These are phyloP conservation scores for Oriolus oriolus DNA, from an alignment of 2,113 vertebrate species.

Conservation along the genomic window DNA sequence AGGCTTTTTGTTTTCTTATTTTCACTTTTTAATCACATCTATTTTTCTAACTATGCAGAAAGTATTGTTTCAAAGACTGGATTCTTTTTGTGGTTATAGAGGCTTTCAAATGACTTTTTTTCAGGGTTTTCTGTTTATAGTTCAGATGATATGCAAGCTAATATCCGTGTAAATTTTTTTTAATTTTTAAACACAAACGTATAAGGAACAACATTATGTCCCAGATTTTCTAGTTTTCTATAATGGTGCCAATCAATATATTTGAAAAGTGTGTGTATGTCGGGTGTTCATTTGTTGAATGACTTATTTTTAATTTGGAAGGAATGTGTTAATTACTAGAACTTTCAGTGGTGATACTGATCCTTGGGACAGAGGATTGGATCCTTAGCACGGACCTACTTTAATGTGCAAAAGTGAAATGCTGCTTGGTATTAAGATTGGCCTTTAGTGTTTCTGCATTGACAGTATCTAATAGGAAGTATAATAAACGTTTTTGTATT, in stretches of 20 bases:
- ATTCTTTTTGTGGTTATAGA: not conserved
- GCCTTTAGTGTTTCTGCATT: slow-evolving; percentile 12
- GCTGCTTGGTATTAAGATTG: slow-evolving; percentile 18
- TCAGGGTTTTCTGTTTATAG: not conserved
- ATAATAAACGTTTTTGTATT: not conserved
- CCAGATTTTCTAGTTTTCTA: slow-evolving; percentile 53
- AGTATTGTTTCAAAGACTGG: not conserved
- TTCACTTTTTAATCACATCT: not conserved
- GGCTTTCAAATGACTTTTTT: not conserved
- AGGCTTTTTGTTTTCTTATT: not conserved
- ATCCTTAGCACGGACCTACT: not conserved
- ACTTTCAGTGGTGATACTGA: not conserved
- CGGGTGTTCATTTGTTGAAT: not conserved
- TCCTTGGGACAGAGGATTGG: not conserved
- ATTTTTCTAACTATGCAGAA: slow-evolving; percentile 32
- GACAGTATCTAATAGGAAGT: not conserved
- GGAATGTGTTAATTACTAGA: not conserved
- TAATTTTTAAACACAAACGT: not conserved
- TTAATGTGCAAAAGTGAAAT: not conserved
- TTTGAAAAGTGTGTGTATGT: not conserved
- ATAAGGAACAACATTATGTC: not conserved
- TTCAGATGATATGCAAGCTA: not conserved
- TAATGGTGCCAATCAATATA: not conserved
- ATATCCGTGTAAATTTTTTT: not conserved
- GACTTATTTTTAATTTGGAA: not conserved